A percentile compares a stretch with the other conserved stretches of the same genome.
These are phyloP conservation scores for Malthinus seriepunctatus DNA, from an alignment of 2,888 invertebrate species.

Conservation along the genomic window DNA sequence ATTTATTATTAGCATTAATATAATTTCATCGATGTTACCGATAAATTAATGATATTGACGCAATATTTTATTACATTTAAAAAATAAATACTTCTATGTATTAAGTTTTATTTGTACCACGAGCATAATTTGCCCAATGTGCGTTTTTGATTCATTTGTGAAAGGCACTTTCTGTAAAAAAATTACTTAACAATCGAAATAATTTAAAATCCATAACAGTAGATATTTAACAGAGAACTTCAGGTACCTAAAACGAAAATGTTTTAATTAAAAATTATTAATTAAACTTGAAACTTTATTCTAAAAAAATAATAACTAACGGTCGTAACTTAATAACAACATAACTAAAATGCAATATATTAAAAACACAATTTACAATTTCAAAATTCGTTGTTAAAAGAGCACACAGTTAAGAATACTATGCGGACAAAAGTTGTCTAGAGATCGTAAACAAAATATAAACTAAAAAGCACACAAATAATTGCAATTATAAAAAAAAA, in stretches of 20 bases:
- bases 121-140: background rate
- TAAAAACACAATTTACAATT: constrained; percentile 20
- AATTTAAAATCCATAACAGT: too few species aligned
- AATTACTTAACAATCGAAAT: too few species aligned
- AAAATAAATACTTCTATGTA: constrained; percentile 21
- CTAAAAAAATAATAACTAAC: constrained; percentile 14
- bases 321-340: constrained; percentile 16
- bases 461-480: background rate
- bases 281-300: constrained; percentile 17
- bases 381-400: constrained; percentile 18
- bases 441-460: constrained; percentile 5
- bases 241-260: background rate
- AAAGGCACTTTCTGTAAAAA: background rate
- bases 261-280: background rate
- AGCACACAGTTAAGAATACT: constrained; percentile 8
- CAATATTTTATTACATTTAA: constrained; percentile 15
- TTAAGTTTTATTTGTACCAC: background rate
- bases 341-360: constrained; percentile 16
- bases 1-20: constrained; percentile 1
- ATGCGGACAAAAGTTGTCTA: background rate
- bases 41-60: constrained; percentile 3
- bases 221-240: background rate
- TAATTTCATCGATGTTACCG: constrained; percentile 2
- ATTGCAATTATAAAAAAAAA: constrained; percentile 3
- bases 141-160: background rate